Evolutionary conservation across 2,888 invertebrate genomes (phyloP).

Genomic region (Scaptomyza reducta): DNA sequence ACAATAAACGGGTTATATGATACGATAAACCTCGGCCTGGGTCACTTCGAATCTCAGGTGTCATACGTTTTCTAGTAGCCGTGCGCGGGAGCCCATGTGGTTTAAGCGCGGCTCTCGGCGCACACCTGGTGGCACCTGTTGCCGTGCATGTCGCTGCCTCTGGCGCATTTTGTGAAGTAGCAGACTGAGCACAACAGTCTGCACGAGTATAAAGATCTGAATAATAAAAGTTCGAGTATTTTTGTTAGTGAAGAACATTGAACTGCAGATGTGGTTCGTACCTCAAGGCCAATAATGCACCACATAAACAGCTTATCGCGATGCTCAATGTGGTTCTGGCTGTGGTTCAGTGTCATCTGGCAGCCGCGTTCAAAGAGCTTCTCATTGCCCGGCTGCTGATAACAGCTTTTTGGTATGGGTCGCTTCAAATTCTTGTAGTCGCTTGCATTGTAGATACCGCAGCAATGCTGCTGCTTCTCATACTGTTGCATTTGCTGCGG

Average conservation of each 20-base stretch:
- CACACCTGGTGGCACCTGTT: constrained; percentile 61
- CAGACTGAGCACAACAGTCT: constrained; percentile 57
- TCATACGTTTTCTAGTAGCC: constrained; percentile 60
- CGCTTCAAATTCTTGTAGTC: constrained; percentile 70
- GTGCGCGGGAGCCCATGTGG: constrained; percentile 69
- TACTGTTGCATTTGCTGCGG: constrained; percentile 66
- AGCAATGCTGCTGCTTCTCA: constrained; percentile 70
- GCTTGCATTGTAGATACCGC: constrained; percentile 64
- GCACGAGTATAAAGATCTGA: constrained; percentile 62
- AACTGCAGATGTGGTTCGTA: constrained; percentile 38
- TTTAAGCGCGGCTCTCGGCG: constrained; percentile 66
- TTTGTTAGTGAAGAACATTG: constrained; percentile 25
- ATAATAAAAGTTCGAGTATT: constrained; percentile 3
- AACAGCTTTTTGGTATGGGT: constrained; percentile 72
- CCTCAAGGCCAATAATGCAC: constrained; percentile 75
- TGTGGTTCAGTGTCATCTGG: constrained; percentile 60
- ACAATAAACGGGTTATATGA: constrained; percentile 41
- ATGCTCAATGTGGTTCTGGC: constrained; percentile 58
- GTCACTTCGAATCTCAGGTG: background rate
- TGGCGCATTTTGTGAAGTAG: constrained; percentile 60
- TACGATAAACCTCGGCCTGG: constrained; percentile 1
- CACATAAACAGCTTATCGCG: constrained; percentile 76
- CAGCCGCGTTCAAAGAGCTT: constrained; percentile 64
- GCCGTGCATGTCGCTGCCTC: constrained; percentile 38
- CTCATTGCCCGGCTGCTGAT: constrained; percentile 40